Evolutionary conservation across 2,888 invertebrate species (phyloP), one percentile per base, ranked within the genome.

Genomic region (Dugesia japonica): DNA sequence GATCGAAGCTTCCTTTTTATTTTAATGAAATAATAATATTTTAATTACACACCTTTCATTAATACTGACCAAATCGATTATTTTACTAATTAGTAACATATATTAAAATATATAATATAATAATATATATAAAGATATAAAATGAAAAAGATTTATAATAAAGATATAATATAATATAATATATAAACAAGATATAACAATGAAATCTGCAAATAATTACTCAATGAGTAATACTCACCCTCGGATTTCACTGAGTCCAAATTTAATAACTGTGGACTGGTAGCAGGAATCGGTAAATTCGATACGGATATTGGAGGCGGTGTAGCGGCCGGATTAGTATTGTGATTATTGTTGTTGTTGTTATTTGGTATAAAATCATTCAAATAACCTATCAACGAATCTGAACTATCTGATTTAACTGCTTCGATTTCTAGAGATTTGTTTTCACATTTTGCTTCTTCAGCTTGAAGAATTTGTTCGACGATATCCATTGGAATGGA

Each of bases 381-480:
- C n/a, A 56, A n/a, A 56, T 56, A 56, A 56, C 56, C 56, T n/a
- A 56, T 56, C 23, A 56, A n/a, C 7, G 56, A 56, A n/a, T 56
- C 56, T 9, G 56, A 56, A n/a, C 56, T 56, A 56, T 56, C 56
- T 56, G 56, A 56, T 56, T 56, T 56, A 4, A 56, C 23, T 9
- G 56, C n/a, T 56, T 56, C 56, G 56, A 20, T n/a, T 56, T 56
- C 56, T 23, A 56, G 56, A 23, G 20, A 20, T 56, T 20, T 56
- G 17, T 56, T 56, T 56, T 56, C 56, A 56, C 1, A 56, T 56
- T 56, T 56, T 4, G 56, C 56, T 56, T 56, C 56, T 56, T 56
- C 56, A 20, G 56, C 56, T n/a, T 56, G 56, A 56, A 56, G 56
- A 7, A 56, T 56, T 56, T 56, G 9, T 56, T 56, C 56, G 17